These are phyloP conservation scores for Nephrocerus scutellatus DNA, from an alignment of 2,888 invertebrate species.

Conservation along the genomic window DNA sequence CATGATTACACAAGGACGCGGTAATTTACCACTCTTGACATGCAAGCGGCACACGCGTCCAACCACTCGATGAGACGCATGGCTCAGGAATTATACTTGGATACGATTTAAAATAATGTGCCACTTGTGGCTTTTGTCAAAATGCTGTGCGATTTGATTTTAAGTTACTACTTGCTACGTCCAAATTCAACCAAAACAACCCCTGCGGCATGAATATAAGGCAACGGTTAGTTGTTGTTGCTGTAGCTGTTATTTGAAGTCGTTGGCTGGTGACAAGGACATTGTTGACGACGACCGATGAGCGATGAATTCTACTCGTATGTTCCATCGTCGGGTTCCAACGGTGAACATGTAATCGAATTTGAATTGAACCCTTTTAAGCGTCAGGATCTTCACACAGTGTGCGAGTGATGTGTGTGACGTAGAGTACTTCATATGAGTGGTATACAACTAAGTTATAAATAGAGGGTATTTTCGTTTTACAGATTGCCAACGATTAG, in stretches of 20 bases:
- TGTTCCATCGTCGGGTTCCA: no score
- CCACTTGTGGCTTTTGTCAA: constrained; percentile 38
- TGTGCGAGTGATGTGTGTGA: constrained; percentile 1
- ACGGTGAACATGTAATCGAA: no score
- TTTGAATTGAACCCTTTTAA: constrained; percentile 37
- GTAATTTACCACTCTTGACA: no score
- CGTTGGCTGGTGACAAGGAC: neutral
- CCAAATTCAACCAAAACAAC: constrained; percentile 7
- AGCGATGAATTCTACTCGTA: no score
- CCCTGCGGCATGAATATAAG: constrained; percentile 4
- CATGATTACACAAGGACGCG: no score
- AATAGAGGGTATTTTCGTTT: no score
- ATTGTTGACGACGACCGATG: no score
- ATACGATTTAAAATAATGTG: constrained; percentile 39
- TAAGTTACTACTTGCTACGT: constrained; percentile 10
- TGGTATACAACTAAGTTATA: no score
- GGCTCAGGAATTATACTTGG: no score
- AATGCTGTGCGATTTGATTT: constrained; percentile 6
- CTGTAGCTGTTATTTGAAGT: constrained; percentile 15
- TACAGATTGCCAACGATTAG: no score
- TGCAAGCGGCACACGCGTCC: no score
- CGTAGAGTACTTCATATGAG: constrained; percentile 17
- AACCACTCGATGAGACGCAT: no score
- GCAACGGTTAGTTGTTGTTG: constrained; percentile 3
- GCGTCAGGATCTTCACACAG: constrained; percentile 6